Evolutionary conservation across 2,797 vertebrate genomes (phyloP).

Genomic region (Presbytis comata): DNA sequence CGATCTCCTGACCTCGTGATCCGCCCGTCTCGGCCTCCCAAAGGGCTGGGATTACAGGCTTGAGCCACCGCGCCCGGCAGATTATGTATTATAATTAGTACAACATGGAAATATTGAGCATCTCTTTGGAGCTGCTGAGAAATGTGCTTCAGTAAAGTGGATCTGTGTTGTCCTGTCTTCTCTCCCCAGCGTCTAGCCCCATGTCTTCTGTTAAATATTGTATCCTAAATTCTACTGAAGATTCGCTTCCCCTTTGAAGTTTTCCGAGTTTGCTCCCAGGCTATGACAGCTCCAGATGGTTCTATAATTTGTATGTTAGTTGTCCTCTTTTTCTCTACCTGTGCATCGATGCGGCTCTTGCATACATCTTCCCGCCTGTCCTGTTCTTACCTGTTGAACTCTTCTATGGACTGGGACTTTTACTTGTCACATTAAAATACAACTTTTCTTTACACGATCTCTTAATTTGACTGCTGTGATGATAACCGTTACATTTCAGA

Average conservation of each 20-base stretch:
- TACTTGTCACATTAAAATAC: not conserved
- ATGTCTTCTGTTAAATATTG: not conserved
- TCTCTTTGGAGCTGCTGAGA: not conserved
- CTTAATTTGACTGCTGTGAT: not conserved
- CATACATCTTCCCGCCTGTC: not conserved
- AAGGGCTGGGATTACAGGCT: no score
- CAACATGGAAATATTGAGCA: not conserved
- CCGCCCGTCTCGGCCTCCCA: no score
- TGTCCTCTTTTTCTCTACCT: not conserved
- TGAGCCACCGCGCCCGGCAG: not conserved
- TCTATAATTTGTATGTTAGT: not conserved
- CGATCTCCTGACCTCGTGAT: no score
- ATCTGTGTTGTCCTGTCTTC: not conserved
- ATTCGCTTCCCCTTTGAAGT: not conserved
- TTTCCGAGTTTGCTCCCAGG: not conserved
- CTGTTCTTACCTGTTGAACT: not conserved
- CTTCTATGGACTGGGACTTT: not conserved
- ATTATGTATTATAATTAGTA: constrained; percentile 8
- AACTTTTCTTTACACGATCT: not conserved
- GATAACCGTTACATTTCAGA: not conserved
- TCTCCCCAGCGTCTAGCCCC: not conserved
- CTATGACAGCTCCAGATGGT: not conserved
- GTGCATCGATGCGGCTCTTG: not conserved
- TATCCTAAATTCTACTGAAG: not conserved
- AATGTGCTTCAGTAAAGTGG: not conserved